Conservation (phyloP, 2,113 vertebrate genomes). For the Orcinus orca region DNA sequence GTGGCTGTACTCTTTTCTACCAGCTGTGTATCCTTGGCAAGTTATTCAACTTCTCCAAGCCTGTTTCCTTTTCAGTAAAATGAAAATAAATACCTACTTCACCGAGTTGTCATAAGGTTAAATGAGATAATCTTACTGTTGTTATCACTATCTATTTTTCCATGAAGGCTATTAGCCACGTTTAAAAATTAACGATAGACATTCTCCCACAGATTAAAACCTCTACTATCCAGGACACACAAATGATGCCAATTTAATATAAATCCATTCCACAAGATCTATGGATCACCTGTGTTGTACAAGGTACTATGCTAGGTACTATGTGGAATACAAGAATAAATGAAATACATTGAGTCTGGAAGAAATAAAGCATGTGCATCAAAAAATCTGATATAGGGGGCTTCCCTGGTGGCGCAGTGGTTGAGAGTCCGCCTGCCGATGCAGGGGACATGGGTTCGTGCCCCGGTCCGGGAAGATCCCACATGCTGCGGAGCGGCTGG, state of each 20-base stretch:
- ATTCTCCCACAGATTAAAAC: neutral
- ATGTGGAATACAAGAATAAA: neutral
- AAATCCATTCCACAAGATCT: neutral
- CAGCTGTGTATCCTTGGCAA: neutral
- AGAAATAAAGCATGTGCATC: neutral
- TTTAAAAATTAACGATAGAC: neutral
- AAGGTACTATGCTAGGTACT: neutral
- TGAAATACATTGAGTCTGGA: neutral
- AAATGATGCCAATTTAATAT: neutral
- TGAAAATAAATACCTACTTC: neutral
- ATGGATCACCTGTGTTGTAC: neutral
- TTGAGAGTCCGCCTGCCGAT: too few species aligned
- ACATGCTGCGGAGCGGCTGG: too few species aligned
- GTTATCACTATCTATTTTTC: neutral
- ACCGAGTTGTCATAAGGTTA: neutral
- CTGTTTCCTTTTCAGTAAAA: neutral
- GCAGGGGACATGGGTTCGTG: too few species aligned
- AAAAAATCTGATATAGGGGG: neutral
- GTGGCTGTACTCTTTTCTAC: neutral
- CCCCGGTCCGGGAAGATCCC: too few species aligned
- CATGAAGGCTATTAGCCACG: neutral
- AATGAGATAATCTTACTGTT: neutral
- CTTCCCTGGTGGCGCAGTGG: too few species aligned
- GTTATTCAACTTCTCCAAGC: neutral
- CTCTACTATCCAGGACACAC: neutral